Percentiles rank a stretch among this genome's conserved stretches.
These are phyloP conservation scores for Percopsis transmontana DNA, from an alignment of 2,113 vertebrate genomes.

Conservation along the genomic window DNA sequence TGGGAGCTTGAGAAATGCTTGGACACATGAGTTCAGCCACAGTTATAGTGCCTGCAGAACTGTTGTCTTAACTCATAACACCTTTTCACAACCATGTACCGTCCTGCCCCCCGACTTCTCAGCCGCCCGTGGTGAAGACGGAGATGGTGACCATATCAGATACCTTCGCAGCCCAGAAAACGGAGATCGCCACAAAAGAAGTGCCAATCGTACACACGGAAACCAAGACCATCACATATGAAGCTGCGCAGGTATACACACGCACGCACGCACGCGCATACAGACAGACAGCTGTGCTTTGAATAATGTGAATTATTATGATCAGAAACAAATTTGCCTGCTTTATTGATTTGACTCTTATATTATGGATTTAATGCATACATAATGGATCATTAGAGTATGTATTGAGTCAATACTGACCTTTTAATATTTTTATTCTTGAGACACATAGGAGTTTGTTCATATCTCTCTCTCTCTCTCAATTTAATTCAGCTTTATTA, in stretches of 20 bases:
- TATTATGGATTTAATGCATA: no score
- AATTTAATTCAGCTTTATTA: no score
- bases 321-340: background rate
- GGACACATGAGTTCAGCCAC: slow-evolving; percentile 24
- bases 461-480: no score
- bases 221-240: slow-evolving; percentile 99
- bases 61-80: no score
- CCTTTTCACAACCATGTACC: no score
- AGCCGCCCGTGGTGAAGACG: slow-evolving; percentile 99
- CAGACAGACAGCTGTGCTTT: background rate
- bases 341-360: background rate
- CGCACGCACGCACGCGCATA: background rate
- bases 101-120: slow-evolving; percentile 72
- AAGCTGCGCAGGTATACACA: slow-evolving; percentile 90
- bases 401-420: no score
- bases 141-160: slow-evolving; percentile 99
- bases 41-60: background rate
- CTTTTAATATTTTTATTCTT: no score
- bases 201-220: slow-evolving; percentile 99
- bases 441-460: background rate
- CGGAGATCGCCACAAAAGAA: slow-evolving; percentile 97
- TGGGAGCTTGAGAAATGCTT: slow-evolving; percentile 1
- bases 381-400: no score
- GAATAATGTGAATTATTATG: background rate
- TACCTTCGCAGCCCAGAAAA: slow-evolving; percentile 91